Percentiles rank a stretch among this genome's conserved stretches.
Evolutionary conservation across 2,888 invertebrate species (phyloP).

Genomic region (Xestia c-nigrum): DNA sequence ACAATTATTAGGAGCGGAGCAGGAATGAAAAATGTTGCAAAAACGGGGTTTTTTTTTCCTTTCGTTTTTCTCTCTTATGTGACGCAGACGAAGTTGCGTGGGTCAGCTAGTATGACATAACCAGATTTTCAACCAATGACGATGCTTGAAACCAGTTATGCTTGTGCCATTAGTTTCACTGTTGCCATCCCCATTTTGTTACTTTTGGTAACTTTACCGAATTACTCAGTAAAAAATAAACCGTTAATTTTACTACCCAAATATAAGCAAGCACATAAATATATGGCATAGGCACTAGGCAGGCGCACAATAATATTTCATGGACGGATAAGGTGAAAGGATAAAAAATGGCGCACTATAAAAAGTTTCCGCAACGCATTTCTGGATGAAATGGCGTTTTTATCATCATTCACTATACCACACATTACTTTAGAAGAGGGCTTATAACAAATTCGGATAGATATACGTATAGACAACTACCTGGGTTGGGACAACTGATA

Average conservation of each 20-base stretch:
- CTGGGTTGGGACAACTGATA: background rate
- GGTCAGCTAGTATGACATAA: too few relatives aligned
- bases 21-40: too few relatives aligned
- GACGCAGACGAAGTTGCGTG: too few relatives aligned
- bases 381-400: conserved; percentile 7
- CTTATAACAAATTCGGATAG: background rate
- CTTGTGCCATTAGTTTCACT: background rate
- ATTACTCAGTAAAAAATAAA: background rate
- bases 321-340: background rate
- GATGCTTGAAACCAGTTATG: too few relatives aligned
- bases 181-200: too few relatives aligned
- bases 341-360: conserved; percentile 19
- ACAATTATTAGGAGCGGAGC: too few relatives aligned
- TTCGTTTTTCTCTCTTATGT: too few relatives aligned
- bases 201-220: background rate
- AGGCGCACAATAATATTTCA: conserved; percentile 9
- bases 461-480: background rate
- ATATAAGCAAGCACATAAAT: background rate
- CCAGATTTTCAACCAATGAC: background rate
- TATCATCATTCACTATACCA: conserved; percentile 4
- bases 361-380: conserved; percentile 14
- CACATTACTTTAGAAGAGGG: background rate
- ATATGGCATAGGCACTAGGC: background rate
- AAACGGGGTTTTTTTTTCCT: too few relatives aligned
- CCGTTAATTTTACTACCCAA: background rate